Evolutionary conservation across 2,888 invertebrate genomes (phyloP), one percentile per base, ranked within the genome.

Genomic region (Xanthorhoe spadicearia): DNA sequence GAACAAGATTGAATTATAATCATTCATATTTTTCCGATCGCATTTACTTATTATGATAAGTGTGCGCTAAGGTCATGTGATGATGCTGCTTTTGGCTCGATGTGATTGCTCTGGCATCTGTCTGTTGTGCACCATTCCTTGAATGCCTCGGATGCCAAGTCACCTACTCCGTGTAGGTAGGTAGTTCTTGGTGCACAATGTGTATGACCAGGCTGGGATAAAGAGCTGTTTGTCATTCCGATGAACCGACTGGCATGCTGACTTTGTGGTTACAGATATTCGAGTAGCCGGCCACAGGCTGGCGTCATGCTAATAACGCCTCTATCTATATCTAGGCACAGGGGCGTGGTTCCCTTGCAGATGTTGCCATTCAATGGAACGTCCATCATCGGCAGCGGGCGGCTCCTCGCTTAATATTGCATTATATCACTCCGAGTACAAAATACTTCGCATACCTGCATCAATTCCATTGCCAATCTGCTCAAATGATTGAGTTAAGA

Each of bases 291-390:
- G 17, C 35, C 53, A 6, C 52, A 13, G 28, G 28, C 28, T n/a
- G 15, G 8, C 9, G 6, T 10, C 17, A 38, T 17, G 17, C 32
- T 38, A 38, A 17, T 18, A 1, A 19, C n/a, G 54, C 19, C 54
- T 54, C 15, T 43, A 17, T n/a, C n/a, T n/a, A n/a, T 2, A 7
- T 3, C 15, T 8, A 18, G 18, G 6, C n/a, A 57, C 23, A 56
- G 6, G 28, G 57, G 13, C 10, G 28, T 13, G 17, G 17, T 50
- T 50, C 38, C 38, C 38, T n/a, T 59, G 38, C 50, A n/a, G 18
- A n/a, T 23, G 57, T 13, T 19, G 38, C 19, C 58, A 58, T 58
- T 49, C 48, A 48, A 1, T 23, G 57, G 58, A 10, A 8, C 32
- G 32, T 17, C 53, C 53, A 15, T 15, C 53, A 53, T 53, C 53